Conservation (phyloP, 2,113 vertebrate genomes). For the Clarias batrachus region DNA sequence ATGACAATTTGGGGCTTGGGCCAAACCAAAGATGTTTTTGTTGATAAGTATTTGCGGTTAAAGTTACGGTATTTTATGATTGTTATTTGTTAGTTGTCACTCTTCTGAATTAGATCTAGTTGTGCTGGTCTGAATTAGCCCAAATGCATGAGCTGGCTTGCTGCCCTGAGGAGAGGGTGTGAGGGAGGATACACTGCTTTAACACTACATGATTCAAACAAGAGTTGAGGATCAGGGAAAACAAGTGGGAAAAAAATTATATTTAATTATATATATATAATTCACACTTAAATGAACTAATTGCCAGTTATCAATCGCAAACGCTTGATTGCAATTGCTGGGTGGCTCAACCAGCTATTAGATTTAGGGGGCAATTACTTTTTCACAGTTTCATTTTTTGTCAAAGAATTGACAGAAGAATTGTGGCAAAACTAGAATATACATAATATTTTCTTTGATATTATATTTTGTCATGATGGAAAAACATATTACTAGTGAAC, state of each 20-base stretch:
- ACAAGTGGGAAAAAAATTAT: too few species aligned
- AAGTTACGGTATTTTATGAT: background rate
- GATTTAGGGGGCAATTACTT: too few species aligned
- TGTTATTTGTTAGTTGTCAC: conserved; percentile 1
- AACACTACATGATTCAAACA: background rate
- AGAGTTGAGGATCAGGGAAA: background rate
- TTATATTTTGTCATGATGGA: background rate
- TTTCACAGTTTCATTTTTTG: too few species aligned
- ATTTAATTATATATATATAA: too few species aligned
- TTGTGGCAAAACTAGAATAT: background rate
- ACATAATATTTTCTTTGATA: background rate
- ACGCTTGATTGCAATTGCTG: too few species aligned
- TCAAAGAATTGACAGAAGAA: background rate
- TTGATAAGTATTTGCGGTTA: background rate
- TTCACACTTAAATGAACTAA: too few species aligned
- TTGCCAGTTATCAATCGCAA: too few species aligned
- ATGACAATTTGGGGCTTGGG: background rate
- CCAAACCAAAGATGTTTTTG: background rate
- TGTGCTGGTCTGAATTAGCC: background rate
- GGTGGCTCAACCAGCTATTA: too few species aligned
- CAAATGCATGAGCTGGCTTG: background rate
- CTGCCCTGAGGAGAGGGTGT: background rate
- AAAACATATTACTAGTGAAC: background rate
- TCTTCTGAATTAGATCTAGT: background rate
- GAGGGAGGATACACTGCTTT: background rate